Evolutionary conservation across 1,140 invertebrate genomes (phyloP).

Genomic region (Ruditapes philippinarum): DNA sequence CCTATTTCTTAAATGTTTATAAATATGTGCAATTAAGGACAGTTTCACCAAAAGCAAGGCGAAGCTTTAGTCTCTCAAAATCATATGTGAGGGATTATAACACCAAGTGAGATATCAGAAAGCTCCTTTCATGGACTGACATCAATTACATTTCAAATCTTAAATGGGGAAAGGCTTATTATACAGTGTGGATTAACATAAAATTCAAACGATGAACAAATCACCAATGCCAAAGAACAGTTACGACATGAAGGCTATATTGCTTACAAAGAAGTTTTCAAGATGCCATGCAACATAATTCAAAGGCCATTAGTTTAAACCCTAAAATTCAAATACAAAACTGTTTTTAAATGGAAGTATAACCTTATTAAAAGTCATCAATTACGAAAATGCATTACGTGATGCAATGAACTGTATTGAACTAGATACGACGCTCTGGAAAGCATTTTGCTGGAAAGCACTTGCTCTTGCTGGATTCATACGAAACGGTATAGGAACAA

Average conservation of each 20-base stretch:
- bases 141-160: neutral
- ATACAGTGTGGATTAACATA: neutral
- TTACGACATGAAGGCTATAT: neutral
- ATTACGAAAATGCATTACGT: conserved; percentile 17
- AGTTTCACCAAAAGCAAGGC: conserved; percentile 15
- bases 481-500: neutral
- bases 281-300: conserved; percentile 6
- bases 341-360: neutral
- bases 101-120: neutral
- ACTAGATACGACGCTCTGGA: neutral
- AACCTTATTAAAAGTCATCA: neutral
- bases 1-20: neutral
- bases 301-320: neutral
- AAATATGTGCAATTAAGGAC: conserved; percentile 26
- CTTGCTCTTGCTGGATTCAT: conserved; percentile 16
- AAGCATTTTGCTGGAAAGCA: conserved; percentile 32
- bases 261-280: neutral
- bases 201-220: neutral
- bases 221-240: neutral
- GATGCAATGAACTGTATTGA: conserved; percentile 27
- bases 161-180: neutral
- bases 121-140: neutral
- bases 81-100: conserved; percentile 15
- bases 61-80: conserved; percentile 10
- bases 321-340: neutral